Conservation (phyloP, 2,888 invertebrate genomes). For the Epistrophe grossulariae region DNA sequence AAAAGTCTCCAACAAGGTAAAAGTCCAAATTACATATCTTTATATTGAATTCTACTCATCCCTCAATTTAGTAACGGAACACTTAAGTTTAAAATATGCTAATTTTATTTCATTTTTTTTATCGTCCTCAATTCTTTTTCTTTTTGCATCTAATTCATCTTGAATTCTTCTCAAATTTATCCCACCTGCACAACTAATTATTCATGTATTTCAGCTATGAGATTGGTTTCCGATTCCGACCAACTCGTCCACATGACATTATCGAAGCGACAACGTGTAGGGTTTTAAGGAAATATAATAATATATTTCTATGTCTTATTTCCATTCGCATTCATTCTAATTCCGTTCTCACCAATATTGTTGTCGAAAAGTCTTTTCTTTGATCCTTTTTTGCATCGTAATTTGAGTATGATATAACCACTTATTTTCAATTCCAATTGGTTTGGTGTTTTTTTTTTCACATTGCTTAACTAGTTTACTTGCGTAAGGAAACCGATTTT, state of each 20-base stretch:
- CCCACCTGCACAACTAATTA: constrained; percentile 41
- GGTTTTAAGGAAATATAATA: constrained; percentile 12
- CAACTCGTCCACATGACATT: constrained; percentile 31
- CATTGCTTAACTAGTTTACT: constrained; percentile 7
- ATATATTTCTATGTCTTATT: neutral
- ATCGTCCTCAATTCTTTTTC: constrained; percentile 16
- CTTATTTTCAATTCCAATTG: constrained; percentile 29
- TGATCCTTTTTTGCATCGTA: constrained; percentile 23
- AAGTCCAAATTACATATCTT: neutral
- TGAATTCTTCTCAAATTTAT: constrained; percentile 25
- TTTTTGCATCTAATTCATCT: constrained; percentile 2
- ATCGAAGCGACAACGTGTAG: neutral
- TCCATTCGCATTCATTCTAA: constrained; percentile 4
- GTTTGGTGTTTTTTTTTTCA: neutral
- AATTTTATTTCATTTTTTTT: constrained; percentile 36
- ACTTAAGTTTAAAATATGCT: constrained; percentile 33
- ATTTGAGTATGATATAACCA: constrained; percentile 1
- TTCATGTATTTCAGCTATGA: constrained; percentile 27
- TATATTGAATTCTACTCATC: neutral
- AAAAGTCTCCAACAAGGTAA: too few relatives aligned
- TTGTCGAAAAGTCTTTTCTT: constrained; percentile 6
- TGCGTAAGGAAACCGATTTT: constrained; percentile 10
- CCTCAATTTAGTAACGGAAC: neutral
- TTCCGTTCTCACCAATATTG: constrained; percentile 11
- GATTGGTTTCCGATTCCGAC: constrained; percentile 28